Base-by-base conservation (phyloP, 2,113 vertebrate genomes). In the Pipra filicauda region DNA sequence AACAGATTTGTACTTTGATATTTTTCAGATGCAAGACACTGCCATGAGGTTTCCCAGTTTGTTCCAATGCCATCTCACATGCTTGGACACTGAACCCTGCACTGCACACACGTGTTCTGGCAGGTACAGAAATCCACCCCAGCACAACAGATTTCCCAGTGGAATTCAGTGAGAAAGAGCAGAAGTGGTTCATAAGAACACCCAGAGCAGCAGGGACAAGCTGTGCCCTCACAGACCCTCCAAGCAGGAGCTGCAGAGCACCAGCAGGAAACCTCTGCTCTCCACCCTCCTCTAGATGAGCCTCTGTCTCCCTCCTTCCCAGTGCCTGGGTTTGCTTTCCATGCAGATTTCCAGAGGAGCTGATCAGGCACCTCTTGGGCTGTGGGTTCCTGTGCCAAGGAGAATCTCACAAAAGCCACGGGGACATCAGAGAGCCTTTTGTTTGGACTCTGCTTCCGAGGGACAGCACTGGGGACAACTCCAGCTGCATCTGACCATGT, bases 1-100 rank as follows among this genome's bases (percentile, higher is more conserved):
- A 86, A 67, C 0, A 74, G 30, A 41, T 5, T 12, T 1, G 20
- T 6, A 21, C 23, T 64, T 43, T 9, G 44, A 21, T 65, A 4
- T n/a, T 86, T 69, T 65, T 75, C 54, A 57, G 58, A 79, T 41
- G 52, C 46, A 54, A 67, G 37, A n/a, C 43, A 69, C 41, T 17
- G 33, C 2, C 39, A 4, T 1, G 44, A 89, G 58, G 39, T 66
- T 39, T 52, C 41, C 48, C 51, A 72, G 8, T 20, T 74, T 19
- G 48, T 18, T 23, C 35, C 33, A 46, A 8, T 5, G 35, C 64
- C 72, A 22, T 7, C 13, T 12, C 4, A 1, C 1, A 0, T 7
- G 27, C 57, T 20, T 27, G 30, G 12, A 20, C 1, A 1, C 77
- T 26, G 59, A 80, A 23, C 23, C 41, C 62, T 15, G 8, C 24